Conservation (phyloP, 2,113 vertebrate species). For the Protobothrops flavoviridis region DNA sequence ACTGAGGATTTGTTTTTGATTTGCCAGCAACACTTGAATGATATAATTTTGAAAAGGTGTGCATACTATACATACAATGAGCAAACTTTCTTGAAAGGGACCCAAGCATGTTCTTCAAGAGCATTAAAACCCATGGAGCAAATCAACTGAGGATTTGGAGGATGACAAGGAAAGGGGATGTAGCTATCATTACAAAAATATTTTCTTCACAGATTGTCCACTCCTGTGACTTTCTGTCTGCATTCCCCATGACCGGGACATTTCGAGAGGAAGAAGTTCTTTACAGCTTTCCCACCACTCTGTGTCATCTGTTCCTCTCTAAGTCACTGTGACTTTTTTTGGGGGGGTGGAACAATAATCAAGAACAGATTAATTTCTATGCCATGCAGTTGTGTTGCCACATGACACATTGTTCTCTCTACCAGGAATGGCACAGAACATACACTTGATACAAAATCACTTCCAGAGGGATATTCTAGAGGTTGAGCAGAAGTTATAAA, state of each 20-base stretch:
- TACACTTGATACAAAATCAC: not conserved
- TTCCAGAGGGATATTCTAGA: not conserved
- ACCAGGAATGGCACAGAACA: constrained; percentile 31
- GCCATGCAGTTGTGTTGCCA: constrained; percentile 8
- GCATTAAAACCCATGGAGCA: constrained; percentile 18
- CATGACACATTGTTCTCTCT: constrained; percentile 24
- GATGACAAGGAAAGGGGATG: not conserved
- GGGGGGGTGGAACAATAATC: constrained; percentile 54
- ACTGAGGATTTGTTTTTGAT: constrained; percentile 34
- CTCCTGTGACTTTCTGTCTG: constrained; percentile 20
- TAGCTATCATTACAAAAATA: constrained; percentile 36
- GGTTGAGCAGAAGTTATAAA: not conserved
- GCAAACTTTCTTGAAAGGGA: constrained; percentile 44
- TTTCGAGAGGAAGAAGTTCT: constrained; percentile 47
- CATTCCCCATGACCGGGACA: constrained; percentile 33
- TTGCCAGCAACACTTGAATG: constrained; percentile 48
- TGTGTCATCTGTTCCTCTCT: constrained; percentile 57
- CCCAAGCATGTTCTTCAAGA: constrained; percentile 1
- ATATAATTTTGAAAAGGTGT: constrained; percentile 34
- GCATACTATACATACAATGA: constrained; percentile 9
- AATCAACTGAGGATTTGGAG: constrained; percentile 23
- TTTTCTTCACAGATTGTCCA: constrained; percentile 31
- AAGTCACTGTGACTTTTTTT: constrained; percentile 54
- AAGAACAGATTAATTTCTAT: constrained; percentile 52
- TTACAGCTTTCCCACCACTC: constrained; percentile 36